Conservation (phyloP, 2,888 invertebrate genomes). For the Entomobrya proxima region DNA sequence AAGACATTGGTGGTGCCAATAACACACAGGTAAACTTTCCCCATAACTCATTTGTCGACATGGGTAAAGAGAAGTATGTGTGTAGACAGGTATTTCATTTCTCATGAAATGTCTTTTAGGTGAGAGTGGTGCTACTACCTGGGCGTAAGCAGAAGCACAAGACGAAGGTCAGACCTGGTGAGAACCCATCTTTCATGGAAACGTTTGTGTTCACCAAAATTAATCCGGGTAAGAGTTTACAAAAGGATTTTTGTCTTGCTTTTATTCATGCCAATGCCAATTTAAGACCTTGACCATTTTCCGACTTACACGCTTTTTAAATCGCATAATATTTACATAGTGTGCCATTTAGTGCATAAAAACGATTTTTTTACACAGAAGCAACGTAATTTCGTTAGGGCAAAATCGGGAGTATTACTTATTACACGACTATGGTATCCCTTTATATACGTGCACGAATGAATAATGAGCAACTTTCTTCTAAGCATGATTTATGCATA, state of each 20-base stretch:
- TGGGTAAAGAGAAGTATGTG: too few species aligned
- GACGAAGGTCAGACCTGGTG: conserved; percentile 93
- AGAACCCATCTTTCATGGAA: conserved; percentile 95
- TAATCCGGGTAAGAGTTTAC: conserved; percentile 87
- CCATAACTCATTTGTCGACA: too few species aligned
- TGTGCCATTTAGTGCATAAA: too few species aligned
- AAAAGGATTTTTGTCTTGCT: too few species aligned
- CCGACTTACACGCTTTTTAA: too few species aligned
- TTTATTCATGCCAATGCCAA: too few species aligned
- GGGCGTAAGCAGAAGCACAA: conserved; percentile 96
- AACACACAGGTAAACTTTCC: conserved; percentile 85
- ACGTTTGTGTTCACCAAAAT: conserved; percentile 93
- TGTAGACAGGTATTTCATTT: conserved; percentile 41
- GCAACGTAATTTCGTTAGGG: conserved; percentile 38
- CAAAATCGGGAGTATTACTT: conserved; percentile 1
- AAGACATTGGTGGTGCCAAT: conserved; percentile 83
- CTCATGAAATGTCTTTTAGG: conserved; percentile 79
- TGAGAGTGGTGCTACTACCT: conserved; percentile 91
- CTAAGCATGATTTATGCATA: conserved; percentile 28
- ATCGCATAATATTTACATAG: too few species aligned
- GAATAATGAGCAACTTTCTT: conserved; percentile 39
- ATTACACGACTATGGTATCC: background rate
- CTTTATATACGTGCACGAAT: too few species aligned
- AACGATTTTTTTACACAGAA: too few species aligned
- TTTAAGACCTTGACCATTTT: too few species aligned